Evolutionary conservation across 1,140 invertebrate species (phyloP), one percentile per base, ranked within the genome.

Genomic region (Euura lappo): DNA sequence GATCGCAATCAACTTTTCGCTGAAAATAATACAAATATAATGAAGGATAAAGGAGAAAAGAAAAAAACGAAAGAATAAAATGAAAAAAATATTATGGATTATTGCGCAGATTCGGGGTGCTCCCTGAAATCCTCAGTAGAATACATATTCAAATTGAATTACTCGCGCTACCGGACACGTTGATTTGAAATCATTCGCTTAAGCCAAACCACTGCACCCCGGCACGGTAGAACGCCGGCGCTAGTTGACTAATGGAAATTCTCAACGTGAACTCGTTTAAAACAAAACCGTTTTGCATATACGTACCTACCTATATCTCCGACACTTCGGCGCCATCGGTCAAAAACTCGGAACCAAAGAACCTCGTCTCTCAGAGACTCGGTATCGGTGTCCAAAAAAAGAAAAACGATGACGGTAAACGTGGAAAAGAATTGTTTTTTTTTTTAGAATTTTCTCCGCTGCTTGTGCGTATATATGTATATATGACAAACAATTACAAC

Each of bases 71-170:
- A 64, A 64, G 13, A 64, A 13, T 1, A 64, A 13, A 10, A 64
- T 64, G 13, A 64, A 64, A 64, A 64, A 64, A 64, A 13, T 64
- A 64, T 10, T 10, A 68, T 28, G 51, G 51, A 60, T 60, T 60
- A 60, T 5, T 60, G 51, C 13, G 51, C 51, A 60, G 51, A 60
- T 60, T 60, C 51, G 3, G 6, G 8, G 51, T 11, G 65, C 76
- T 71, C 65, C n/a, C 68, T 68, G 70, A 70, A 66, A 46, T 28
- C 68, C 47, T 11, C 71, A 75, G 43, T 44, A 44, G 65, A 79
- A 87, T 88, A 84, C 86, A 88, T 86, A 85, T 86, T 87, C 86
- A 87, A 87, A 87, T 87, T 87, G 79, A 87, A 87, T 87, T 87
- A 86, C 85, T 77, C 86, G 85, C 83, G 76, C 85, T 81, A 83